A percentile compares a stretch with the other conserved stretches of the same genome.
Evolutionary conservation across 2,888 invertebrate species (phyloP).

Genomic region (Strigamia transsilvanica): DNA sequence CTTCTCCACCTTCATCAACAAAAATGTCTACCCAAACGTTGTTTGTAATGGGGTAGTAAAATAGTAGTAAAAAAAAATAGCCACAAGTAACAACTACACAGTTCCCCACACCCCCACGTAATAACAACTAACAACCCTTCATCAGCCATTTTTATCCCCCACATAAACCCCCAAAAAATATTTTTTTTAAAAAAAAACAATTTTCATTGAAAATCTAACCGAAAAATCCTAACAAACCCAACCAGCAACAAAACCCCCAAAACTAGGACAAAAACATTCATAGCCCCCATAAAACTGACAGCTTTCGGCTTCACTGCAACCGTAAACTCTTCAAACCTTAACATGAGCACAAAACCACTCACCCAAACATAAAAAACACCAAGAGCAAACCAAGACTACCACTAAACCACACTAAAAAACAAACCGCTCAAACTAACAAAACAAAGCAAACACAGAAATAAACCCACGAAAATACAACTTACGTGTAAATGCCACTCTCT

Average conservation of each 20-base stretch:
- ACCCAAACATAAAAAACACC: not conserved
- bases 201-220: not conserved
- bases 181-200: not conserved
- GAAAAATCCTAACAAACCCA: not conserved
- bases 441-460: not conserved
- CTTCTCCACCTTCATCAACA: not conserved
- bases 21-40: constrained; percentile 17
- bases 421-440: not conserved
- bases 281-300: constrained; percentile 13
- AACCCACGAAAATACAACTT: not conserved
- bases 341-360: not conserved
- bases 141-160: not conserved
- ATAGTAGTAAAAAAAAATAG: not conserved
- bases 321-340: not conserved
- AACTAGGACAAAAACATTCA: constrained; percentile 21
- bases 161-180: not conserved
- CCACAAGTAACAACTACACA: not conserved
- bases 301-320: not conserved
- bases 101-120: not conserved
- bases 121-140: not conserved
- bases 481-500: constrained; percentile 35
- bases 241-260: not conserved
- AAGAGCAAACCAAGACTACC: not conserved
- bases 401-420: too few species aligned
- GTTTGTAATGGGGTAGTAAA: constrained; percentile 24